These are phyloP conservation scores for Enteromius trimaculatus DNA, from an alignment of 2,797 vertebrate genomes.

Conservation along the genomic window DNA sequence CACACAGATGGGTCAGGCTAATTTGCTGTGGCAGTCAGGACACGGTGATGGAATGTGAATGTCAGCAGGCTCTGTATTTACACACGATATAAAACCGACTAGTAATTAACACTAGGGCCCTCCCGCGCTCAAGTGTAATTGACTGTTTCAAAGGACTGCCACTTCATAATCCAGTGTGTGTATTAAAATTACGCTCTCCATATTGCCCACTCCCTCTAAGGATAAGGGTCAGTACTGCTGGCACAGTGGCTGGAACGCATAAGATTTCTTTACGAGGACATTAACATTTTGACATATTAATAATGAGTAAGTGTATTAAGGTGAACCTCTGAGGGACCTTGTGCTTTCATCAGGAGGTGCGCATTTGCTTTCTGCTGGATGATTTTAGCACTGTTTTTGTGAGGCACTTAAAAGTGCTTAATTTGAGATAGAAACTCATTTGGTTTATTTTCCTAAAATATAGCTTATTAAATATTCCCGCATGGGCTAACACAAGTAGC, in stretches of 20 bases:
- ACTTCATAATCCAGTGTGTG: slow-evolving; percentile 90
- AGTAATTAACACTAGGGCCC: slow-evolving; percentile 99
- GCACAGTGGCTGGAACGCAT: slow-evolving; percentile 90
- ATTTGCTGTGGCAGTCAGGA: slow-evolving; percentile 87
- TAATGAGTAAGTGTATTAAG: slow-evolving; percentile 87
- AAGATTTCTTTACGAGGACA: slow-evolving; percentile 93
- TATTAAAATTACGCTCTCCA: slow-evolving; percentile 93
- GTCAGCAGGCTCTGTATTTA: slow-evolving; percentile 99
- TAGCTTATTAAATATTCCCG: slow-evolving; percentile 31
- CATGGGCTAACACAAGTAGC: slow-evolving; percentile 6
- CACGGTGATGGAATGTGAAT: slow-evolving; percentile 98
- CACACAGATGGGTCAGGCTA: slow-evolving; percentile 69
- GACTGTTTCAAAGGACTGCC: slow-evolving; percentile 98
- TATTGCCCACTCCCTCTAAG: slow-evolving; percentile 85
- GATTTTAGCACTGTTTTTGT: slow-evolving; percentile 57
- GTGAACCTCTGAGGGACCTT: slow-evolving; percentile 69
- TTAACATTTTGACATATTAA: slow-evolving; percentile 95
- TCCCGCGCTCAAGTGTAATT: slow-evolving; percentile 97
- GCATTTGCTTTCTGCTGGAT: slow-evolving; percentile 67
- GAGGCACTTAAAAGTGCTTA: slow-evolving; percentile 46
- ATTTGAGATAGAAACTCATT: slow-evolving; percentile 37
- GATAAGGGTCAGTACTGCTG: slow-evolving; percentile 94
- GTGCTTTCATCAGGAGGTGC: slow-evolving; percentile 67
- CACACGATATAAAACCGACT: slow-evolving; percentile 95
- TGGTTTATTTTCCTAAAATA: slow-evolving; percentile 35